phyloP scores from a whole-genome alignment of 2,888 invertebrate species.

The Mycalesis mineus region DNA sequence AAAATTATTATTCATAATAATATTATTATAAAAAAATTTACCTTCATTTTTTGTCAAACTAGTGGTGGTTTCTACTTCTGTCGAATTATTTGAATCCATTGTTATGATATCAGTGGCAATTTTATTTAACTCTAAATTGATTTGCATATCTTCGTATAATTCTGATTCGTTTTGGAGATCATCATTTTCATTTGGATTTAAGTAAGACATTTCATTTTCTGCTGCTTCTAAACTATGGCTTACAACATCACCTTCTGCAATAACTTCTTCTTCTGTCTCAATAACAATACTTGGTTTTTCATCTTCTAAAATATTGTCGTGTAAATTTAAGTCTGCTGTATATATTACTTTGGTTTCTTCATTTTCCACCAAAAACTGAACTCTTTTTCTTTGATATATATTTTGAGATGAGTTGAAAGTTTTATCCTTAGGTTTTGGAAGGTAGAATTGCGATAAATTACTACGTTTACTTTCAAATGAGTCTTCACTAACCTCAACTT shows the following conservation, averaged over 20 bases:
- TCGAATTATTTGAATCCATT: neutral
- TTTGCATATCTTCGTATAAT: constrained; percentile 36
- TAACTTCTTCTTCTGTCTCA: constrained; percentile 25
- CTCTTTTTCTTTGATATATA: constrained; percentile 80
- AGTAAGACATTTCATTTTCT: neutral
- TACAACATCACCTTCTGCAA: constrained; percentile 58
- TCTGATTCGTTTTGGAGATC: constrained; percentile 43
- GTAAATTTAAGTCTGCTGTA: constrained; percentile 69
- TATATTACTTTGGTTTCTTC: constrained; percentile 73
- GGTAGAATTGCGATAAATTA: constrained; percentile 79
- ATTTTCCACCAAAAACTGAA: constrained; percentile 84
- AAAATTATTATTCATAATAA: neutral
- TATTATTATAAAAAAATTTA: constrained; percentile 2
- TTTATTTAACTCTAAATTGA: constrained; percentile 26
- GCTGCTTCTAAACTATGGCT: constrained; percentile 50
- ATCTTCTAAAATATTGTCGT: constrained; percentile 49
- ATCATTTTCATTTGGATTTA: constrained; percentile 28
- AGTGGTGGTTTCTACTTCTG: constrained; percentile 41
- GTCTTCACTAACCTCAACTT: constrained; percentile 52
- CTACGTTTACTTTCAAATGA: constrained; percentile 52
- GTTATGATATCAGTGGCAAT: constrained; percentile 19
- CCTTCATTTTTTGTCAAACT: constrained; percentile 22
- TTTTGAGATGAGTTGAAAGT: constrained; percentile 47
- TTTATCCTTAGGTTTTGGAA: constrained; percentile 76
- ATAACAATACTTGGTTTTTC: constrained; percentile 29